Evolutionary conservation across 2,888 invertebrate genomes (phyloP), one percentile per base, ranked within the genome.

Genomic region (Macaria liturata): DNA sequence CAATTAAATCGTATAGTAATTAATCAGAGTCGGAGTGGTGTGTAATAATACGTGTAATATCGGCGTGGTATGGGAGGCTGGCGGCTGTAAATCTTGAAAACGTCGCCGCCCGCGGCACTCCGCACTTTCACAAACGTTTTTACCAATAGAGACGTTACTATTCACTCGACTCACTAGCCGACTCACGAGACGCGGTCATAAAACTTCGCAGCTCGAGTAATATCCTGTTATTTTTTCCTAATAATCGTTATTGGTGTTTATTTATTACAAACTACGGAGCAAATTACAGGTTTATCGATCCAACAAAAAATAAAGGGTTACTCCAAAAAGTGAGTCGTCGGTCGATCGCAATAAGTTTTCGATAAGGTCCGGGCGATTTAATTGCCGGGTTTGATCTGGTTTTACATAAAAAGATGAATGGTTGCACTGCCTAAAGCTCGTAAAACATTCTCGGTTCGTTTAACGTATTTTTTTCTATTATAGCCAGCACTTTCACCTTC

Each of bases 211-310:
- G 74, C 79, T 74, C 78, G 70, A 76, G 81, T 91, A 90, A 91
- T 91, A 90, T 90, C 89, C 90, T 90, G 87, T 91, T 89, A 90
- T 90, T 90, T 90, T 86, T 86, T 86, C 84, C 80, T 91, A 91
- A 91, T 91, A 90, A 91, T 91, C 86, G 86, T 91, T 91, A 91
- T 91, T 91, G 90, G 84, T 90, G 90, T 91, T 91, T 91, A 91
- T 91, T 91, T 91, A 91, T 91, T 90, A 89, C 88, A 84, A 88
- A 80, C 81, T 80, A 82, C 80, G 84, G 75, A 80, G 79, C 88
- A 91, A 91, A 91, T 91, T 91, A 91, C 83, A 90, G 90, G 90
- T 86, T 89, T 89, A 86, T 88, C 87, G 87, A 80, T 74, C 76
- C 74, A 76, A 84, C 83, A 90, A 91, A 90, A 89, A 89, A 77